Base-by-base conservation (phyloP, 2,113 vertebrate genomes). In the cattle (Bos taurus) region DNA sequence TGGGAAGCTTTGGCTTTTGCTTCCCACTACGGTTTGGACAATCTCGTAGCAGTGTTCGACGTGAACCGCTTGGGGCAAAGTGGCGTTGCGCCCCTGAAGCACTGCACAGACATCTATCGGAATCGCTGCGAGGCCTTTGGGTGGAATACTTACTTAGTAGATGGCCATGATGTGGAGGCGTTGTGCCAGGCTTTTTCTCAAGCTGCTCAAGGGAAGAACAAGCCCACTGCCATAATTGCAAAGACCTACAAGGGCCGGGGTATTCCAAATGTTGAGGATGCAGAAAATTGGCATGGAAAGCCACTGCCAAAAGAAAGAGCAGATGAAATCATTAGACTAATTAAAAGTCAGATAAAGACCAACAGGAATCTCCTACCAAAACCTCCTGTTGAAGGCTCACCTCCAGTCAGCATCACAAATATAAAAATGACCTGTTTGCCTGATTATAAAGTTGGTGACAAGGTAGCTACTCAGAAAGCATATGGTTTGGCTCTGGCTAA, bases 1-100 rank as follows among this genome's bases (percentile, higher is more conserved):
- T 99, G 99, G 99, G 99, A 99, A 98, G 99, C 99, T 52, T 98
- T 99, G 98, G 99, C 99, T n/a, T 99, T 99, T 67, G 99, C 99
- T 0, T 99, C 99, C 30, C 93, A 99, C 98, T 99, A 99, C 96
- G 33, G 96, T 28, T 96, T 99, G 97, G 99, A 99, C 97, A 99
- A 99, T 97, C 98, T 99, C 14, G 99, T 99, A 94, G 99, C 99
- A 0, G 99, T 99, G 89, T 95, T 99, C 30, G 99, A 99, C 5
- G 98, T 99, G 48, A 99, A 99, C 93, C 98, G 99, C 3, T 97
- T 99, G 57, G 99, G 99, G 1, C 99, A 99, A 96, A 99, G 99
- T 13, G 99, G 99, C 74, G 84, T 99, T 0, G 98, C 99, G 0
- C 99, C 99, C 10, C 98, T 99, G 43, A 87, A 98, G 94, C 99